phyloP scores from a whole-genome alignment of 2,113 vertebrate species.

The Thunnus maccoyii region DNA sequence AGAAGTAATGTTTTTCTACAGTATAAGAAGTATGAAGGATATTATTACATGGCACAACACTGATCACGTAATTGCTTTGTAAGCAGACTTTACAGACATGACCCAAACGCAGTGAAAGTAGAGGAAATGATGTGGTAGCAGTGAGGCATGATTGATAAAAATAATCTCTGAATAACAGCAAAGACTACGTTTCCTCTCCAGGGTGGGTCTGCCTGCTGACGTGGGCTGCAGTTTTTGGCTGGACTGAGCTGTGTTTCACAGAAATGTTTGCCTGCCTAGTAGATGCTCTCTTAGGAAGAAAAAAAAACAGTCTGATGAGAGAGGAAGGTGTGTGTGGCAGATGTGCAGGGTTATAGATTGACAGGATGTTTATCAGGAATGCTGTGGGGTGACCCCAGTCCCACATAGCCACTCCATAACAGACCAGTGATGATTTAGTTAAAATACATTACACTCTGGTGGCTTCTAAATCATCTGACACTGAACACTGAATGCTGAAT shows the following conservation, averaged over 20 bases:
- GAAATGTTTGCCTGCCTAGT: not conserved
- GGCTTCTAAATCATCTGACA: constrained; percentile 21
- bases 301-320: constrained; percentile 13
- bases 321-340: constrained; percentile 64
- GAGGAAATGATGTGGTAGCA: constrained; percentile 30
- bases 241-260: not conserved
- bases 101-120: constrained; percentile 3
- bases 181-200: not conserved
- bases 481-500: not conserved
- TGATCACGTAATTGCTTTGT: constrained; percentile 50
- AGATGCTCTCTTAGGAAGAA: not conserved
- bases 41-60: constrained; percentile 40
- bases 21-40: constrained; percentile 23
- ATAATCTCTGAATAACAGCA: constrained; percentile 15
- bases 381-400: constrained; percentile 43
- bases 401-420: constrained; percentile 25
- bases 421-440: constrained; percentile 40
- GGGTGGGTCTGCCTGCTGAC: constrained; percentile 24
- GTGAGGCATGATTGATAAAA: constrained; percentile 31
- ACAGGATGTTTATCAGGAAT: constrained; percentile 72
- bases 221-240: constrained; percentile 22
- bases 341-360: constrained; percentile 59
- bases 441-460: constrained; percentile 22
- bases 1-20: constrained; percentile 39
- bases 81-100: constrained; percentile 28